phyloP scores from a whole-genome alignment of 2,113 vertebrate genomes.

The Serinus canaria region DNA sequence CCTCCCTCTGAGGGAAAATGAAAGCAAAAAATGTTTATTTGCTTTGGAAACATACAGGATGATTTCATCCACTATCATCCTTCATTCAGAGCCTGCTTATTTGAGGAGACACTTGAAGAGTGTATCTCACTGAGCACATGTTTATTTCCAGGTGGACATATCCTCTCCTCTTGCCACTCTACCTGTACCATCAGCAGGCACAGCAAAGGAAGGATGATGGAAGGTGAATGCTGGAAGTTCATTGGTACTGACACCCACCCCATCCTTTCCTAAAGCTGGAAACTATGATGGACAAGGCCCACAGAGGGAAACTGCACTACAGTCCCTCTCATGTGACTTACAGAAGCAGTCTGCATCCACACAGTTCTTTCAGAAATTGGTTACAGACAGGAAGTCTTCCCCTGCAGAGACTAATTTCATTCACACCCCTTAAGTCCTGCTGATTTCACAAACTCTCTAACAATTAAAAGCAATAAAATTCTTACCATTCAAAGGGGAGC shows the following conservation, averaged over 20 bases:
- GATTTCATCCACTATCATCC: background rate
- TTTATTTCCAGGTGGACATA: background rate
- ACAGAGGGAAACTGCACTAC: background rate
- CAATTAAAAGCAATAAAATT: background rate
- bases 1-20: background rate
- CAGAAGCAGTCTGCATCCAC: conserved; percentile 44
- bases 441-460: conserved; percentile 46
- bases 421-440: background rate
- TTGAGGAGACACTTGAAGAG: background rate
- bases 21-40: background rate
- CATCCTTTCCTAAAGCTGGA: conserved; percentile 20
- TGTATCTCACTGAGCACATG: background rate
- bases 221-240: background rate
- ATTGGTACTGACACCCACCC: background rate
- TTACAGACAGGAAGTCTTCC: conserved; percentile 15
- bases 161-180: background rate
- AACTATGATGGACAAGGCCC: conserved; percentile 20
- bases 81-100: background rate
- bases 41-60: background rate
- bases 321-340: background rate
- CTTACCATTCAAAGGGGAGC: conserved; percentile 12
- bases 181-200: background rate
- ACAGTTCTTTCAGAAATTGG: conserved; percentile 27
- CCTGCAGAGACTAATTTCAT: conserved; percentile 18
- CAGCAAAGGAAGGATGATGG: background rate